Percentiles rank a stretch among this genome's conserved stretches.
phyloP scores from a whole-genome alignment of 2,797 vertebrate species.

The Silurus aristotelis region DNA sequence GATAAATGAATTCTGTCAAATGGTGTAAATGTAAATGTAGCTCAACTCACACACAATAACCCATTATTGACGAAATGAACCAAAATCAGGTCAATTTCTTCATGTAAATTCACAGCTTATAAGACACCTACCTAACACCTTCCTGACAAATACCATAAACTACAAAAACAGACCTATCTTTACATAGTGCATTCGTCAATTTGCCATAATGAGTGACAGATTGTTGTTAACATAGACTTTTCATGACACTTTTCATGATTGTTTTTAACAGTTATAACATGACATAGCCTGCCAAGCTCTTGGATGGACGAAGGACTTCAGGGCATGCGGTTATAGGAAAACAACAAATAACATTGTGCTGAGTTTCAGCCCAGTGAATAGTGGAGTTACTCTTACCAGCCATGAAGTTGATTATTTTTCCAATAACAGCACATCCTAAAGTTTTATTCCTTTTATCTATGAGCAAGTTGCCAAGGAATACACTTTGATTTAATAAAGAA shows the following conservation, averaged over 20 bases:
- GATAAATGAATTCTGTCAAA: no score
- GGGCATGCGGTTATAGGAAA: background rate
- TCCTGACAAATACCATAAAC: background rate
- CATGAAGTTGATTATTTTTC: background rate
- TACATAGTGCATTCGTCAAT: background rate
- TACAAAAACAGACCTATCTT: background rate
- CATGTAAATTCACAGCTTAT: background rate
- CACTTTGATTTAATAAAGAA: conserved; percentile 1
- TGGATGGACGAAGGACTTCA: background rate
- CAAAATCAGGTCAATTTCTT: background rate
- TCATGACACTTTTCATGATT: background rate
- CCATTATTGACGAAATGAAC: background rate
- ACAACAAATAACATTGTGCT: background rate
- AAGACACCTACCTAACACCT: background rate
- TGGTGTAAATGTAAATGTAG: background rate
- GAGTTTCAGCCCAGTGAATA: background rate
- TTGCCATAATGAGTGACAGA: background rate
- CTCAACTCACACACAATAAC: conserved; percentile 30
- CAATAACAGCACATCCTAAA: background rate
- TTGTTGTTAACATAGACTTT: background rate
- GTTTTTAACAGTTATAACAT: background rate
- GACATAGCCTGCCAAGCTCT: background rate
- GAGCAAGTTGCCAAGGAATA: background rate
- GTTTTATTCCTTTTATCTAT: background rate
- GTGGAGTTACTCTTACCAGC: background rate